phyloP scores from a whole-genome alignment of 64 coral and sea anemone genomes.

The Stylophora pistillata region DNA sequence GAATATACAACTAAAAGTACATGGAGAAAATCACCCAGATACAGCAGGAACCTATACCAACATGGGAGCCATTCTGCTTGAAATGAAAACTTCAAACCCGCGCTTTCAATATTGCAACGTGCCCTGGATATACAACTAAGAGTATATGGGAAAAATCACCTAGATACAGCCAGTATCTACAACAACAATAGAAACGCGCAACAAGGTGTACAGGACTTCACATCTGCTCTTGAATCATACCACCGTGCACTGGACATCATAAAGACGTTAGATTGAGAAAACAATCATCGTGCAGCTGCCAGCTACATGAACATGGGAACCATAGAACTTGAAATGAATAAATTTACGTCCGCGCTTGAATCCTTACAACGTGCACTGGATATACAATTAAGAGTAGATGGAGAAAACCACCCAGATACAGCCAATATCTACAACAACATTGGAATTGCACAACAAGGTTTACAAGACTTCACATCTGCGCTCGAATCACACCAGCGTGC shows the following conservation, averaged over 20 bases:
- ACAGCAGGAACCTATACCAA: not conserved
- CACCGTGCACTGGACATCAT: not conserved
- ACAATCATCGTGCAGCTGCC: not conserved
- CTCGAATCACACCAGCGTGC: not conserved
- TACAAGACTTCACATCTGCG: not conserved
- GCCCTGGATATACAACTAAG: too few relatives aligned
- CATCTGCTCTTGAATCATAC: not conserved
- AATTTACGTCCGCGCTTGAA: not conserved
- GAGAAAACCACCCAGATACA: not conserved
- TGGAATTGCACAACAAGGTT: not conserved
- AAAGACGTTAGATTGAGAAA: not conserved
- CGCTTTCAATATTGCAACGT: not conserved
- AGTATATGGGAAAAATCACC: too few relatives aligned
- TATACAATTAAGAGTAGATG: not conserved
- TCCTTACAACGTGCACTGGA: conserved; percentile 1
- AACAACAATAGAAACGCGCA: too few relatives aligned
- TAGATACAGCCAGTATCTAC: too few relatives aligned
- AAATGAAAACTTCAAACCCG: not conserved
- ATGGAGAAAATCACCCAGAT: not conserved
- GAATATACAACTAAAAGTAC: not conserved
- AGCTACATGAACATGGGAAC: not conserved
- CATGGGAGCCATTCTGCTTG: not conserved
- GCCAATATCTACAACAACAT: not conserved
- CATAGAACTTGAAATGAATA: not conserved
- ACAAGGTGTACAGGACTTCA: too few relatives aligned